A percentile compares a stretch with the other conserved stretches of the same genome.
These are phyloP conservation scores for Hydriomena furcata DNA, from an alignment of 2,888 invertebrate species.

Conservation along the genomic window DNA sequence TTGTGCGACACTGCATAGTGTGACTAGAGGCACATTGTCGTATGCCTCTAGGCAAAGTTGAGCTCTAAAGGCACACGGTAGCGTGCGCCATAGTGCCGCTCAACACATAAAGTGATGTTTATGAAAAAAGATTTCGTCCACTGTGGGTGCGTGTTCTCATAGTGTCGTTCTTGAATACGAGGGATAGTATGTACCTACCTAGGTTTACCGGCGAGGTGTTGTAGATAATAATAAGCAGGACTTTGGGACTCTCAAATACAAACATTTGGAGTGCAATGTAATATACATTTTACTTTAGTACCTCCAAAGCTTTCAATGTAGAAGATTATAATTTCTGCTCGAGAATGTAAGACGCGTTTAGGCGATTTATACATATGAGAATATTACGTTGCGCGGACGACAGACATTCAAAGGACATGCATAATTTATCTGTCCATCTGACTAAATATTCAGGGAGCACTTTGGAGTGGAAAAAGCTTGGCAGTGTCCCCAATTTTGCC, in stretches of 20 bases:
- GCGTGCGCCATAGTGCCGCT: too few species aligned
- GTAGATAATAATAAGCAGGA: too few species aligned
- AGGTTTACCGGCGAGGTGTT: too few species aligned
- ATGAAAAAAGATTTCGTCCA: too few species aligned
- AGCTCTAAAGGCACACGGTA: too few species aligned
- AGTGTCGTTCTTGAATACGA: too few species aligned
- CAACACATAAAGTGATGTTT: too few species aligned
- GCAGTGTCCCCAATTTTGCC: slow-evolving; percentile 37
- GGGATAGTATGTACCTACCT: too few species aligned
- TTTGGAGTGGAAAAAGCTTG: slow-evolving; percentile 40
- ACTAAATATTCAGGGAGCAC: slow-evolving; percentile 44
- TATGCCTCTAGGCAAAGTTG: too few species aligned
- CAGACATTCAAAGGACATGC: slow-evolving; percentile 42
- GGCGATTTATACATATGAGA: slow-evolving; percentile 35
- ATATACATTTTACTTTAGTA: slow-evolving; percentile 7
- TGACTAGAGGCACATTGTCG: too few species aligned
- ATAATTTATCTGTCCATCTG: slow-evolving; percentile 47
- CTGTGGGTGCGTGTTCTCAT: too few species aligned
- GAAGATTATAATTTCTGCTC: slow-evolving; percentile 11
- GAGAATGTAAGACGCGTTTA: slow-evolving; percentile 14
- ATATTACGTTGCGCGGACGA: slow-evolving; percentile 33
- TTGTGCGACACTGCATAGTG: too few species aligned
- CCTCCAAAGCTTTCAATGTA: slow-evolving; percentile 4
- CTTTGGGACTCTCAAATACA: not conserved
- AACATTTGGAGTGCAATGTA: not conserved